These are phyloP conservation scores for Trichonephila clavata DNA, from an alignment of 1,140 invertebrate genomes.

Conservation along the genomic window DNA sequence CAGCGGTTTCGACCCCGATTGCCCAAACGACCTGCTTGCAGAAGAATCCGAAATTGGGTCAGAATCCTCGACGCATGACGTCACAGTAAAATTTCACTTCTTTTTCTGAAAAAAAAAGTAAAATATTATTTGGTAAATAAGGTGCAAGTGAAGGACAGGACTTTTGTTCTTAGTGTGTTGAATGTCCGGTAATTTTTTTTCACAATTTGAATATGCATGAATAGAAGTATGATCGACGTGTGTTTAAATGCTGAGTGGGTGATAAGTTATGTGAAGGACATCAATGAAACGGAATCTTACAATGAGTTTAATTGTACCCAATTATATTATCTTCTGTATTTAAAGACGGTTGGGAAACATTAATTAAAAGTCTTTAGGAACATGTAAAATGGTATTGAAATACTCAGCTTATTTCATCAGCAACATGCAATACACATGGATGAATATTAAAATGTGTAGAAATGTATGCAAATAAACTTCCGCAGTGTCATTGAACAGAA, in stretches of 20 bases:
- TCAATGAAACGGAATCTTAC: not conserved
- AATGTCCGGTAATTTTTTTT: constrained; percentile 32
- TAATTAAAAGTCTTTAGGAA: not conserved
- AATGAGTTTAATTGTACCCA: not conserved
- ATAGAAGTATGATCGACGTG: not conserved
- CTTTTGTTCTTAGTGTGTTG: not conserved
- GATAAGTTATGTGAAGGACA: constrained; percentile 26
- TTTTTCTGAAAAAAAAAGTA: constrained; percentile 45
- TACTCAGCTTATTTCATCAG: not conserved
- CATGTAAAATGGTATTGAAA: not conserved
- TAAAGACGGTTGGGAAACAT: not conserved
- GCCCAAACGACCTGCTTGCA: constrained; percentile 67
- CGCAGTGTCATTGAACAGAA: too few relatives aligned
- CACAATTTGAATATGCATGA: constrained; percentile 11
- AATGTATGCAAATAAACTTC: too few relatives aligned
- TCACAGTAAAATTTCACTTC: constrained; percentile 64
- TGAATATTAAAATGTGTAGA: too few relatives aligned
- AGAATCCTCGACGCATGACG: constrained; percentile 63
- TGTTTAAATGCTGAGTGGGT: not conserved
- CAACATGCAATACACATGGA: too few relatives aligned
- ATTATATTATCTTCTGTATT: not conserved
- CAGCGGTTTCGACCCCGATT: constrained; percentile 75
- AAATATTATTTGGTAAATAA: constrained; percentile 11
- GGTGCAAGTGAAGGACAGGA: constrained; percentile 64
- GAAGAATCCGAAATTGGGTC: constrained; percentile 62